phyloP scores from a whole-genome alignment of 2,113 vertebrate species.

The Eulacestoma nigropectus region DNA sequence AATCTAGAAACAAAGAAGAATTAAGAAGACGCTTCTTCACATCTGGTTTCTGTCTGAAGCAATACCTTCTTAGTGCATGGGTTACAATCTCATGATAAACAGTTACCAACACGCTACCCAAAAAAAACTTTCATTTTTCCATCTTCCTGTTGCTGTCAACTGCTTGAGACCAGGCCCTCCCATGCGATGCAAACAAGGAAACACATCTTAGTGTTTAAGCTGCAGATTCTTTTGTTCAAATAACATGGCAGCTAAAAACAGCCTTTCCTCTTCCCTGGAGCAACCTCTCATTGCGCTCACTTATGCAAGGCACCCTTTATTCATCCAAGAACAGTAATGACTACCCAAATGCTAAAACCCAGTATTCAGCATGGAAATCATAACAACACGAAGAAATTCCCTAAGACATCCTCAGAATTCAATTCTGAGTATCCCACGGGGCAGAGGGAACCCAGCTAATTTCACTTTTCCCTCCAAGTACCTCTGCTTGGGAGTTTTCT shows the following conservation, averaged over 20 bases:
- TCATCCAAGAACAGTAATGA: not conserved
- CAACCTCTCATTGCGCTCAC: not conserved
- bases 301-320: not conserved
- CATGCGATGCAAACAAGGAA: conserved; percentile 14
- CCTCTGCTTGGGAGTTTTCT: not conserved
- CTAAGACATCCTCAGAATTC: not conserved
- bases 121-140: conserved; percentile 5
- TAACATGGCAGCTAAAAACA: conserved; percentile 29
- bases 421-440: not conserved
- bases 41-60: not conserved
- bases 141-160: conserved; percentile 15
- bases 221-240: conserved; percentile 1
- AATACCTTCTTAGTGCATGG: fast-evolving
- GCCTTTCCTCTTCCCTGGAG: conserved; percentile 20
- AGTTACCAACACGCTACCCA: not conserved
- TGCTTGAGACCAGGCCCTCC: not conserved
- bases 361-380: not conserved
- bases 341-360: not conserved
- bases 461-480: not conserved
- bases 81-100: not conserved
- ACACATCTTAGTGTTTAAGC: not conserved
- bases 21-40: not conserved
- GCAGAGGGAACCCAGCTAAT: not conserved
- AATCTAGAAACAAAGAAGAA: not conserved
- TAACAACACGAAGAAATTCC: not conserved